Conservation (phyloP, 2,888 invertebrate species). For the Oligia fasciuncula region DNA sequence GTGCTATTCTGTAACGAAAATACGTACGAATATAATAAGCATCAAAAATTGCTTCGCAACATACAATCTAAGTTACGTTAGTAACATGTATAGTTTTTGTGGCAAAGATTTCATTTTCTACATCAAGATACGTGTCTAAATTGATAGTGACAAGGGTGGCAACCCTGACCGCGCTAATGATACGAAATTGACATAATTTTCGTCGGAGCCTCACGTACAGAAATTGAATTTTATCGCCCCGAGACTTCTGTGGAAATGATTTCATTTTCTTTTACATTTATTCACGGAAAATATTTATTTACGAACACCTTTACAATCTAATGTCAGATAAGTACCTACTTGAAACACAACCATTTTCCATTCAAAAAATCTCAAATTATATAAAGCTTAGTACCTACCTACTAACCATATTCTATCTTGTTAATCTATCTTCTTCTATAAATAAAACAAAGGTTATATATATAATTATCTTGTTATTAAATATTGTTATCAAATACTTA, state of each 20-base stretch:
- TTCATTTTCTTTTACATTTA: slow-evolving; percentile 47
- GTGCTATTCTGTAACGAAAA: too few species aligned
- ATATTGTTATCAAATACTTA: too few species aligned
- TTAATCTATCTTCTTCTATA: not conserved
- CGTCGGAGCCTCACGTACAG: slow-evolving; percentile 68
- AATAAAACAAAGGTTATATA: too few species aligned
- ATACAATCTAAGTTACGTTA: not conserved
- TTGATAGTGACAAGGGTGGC: slow-evolving; percentile 35
- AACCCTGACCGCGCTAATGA: slow-evolving; percentile 72
- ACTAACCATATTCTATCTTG: not conserved
- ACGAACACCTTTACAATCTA: slow-evolving; percentile 4
- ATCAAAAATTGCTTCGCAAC: not conserved
- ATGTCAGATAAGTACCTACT: not conserved
- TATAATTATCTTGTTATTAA: too few species aligned
- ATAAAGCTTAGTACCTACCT: not conserved
- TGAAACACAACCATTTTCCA: not conserved
- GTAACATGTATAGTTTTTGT: not conserved
- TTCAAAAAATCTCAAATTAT: not conserved
- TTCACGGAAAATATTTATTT: slow-evolving; percentile 30
- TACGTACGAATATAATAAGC: not conserved
- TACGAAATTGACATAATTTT: slow-evolving; percentile 79
- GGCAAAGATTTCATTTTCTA: not conserved
- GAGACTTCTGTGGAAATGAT: slow-evolving; percentile 60
- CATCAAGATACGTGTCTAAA: not conserved
- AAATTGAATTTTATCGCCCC: slow-evolving; percentile 69